phyloP scores from a whole-genome alignment of 2,113 vertebrate genomes.

The Chunga burmeisteri region DNA sequence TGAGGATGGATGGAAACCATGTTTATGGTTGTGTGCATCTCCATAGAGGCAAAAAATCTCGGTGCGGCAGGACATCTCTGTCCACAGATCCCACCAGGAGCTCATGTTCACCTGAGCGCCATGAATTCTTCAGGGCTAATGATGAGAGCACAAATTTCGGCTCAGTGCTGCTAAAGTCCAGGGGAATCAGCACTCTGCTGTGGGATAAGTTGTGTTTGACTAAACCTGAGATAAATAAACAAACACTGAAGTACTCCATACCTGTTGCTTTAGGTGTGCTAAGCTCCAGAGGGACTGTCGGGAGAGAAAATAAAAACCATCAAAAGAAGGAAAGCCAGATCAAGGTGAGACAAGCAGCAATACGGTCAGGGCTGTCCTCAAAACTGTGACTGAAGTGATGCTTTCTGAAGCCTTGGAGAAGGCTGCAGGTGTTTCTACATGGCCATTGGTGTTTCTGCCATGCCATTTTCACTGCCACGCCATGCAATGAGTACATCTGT shows the following conservation, averaged over 20 bases:
- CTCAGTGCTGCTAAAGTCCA: background rate
- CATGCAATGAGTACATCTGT: background rate
- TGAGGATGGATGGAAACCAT: too few relatives aligned
- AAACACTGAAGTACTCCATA: background rate
- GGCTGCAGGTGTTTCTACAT: background rate
- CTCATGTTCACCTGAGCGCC: fast-evolving
- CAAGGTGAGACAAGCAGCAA: background rate
- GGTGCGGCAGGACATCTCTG: background rate
- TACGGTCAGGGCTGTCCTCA: background rate
- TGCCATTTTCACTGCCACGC: background rate
- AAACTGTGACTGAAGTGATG: too few relatives aligned
- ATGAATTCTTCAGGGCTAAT: background rate
- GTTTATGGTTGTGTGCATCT: background rate
- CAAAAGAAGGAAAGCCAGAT: background rate
- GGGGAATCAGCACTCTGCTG: background rate
- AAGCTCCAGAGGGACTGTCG: background rate
- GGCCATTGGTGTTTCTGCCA: background rate
- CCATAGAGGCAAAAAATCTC: background rate
- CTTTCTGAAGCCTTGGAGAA: background rate
- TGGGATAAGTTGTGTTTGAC: background rate
- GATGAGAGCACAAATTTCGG: fast-evolving
- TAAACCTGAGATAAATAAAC: background rate
- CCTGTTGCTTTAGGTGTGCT: background rate
- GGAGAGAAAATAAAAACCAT: background rate
- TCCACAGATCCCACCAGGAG: background rate